Conservation (phyloP, 2,888 invertebrate genomes). For the Parelbella ahira region DNA sequence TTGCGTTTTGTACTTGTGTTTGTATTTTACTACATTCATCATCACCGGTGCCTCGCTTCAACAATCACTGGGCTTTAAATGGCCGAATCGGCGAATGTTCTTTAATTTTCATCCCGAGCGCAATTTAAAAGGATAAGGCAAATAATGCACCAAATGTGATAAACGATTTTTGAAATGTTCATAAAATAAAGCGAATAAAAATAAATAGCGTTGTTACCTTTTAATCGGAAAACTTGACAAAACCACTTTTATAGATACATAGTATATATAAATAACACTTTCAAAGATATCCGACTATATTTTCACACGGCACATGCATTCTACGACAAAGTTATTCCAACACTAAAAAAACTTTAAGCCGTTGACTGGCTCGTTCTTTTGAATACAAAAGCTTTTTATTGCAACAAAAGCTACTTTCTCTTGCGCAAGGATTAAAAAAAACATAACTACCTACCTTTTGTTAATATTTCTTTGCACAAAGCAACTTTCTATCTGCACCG, state of each 20-base stretch:
- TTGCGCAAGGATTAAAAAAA: constrained; percentile 62
- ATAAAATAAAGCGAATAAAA: constrained; percentile 4
- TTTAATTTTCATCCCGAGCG: too few relatives aligned
- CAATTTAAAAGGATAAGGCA: constrained; percentile 13
- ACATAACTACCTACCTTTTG: constrained; percentile 46
- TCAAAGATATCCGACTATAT: constrained; percentile 15
- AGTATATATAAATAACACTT: constrained; percentile 16
- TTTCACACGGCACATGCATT: constrained; percentile 53
- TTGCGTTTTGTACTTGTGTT: constrained; percentile 55
- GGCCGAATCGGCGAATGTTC: constrained; percentile 6
- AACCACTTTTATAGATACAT: too few relatives aligned
- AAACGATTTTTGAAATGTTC: too few relatives aligned
- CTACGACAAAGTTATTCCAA: constrained; percentile 53
- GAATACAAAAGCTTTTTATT: constrained; percentile 62
- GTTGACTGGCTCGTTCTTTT: constrained; percentile 52
- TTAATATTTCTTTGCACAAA: constrained; percentile 47
- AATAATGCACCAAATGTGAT: too few relatives aligned
- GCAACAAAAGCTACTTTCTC: constrained; percentile 68
- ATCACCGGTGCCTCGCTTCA: constrained; percentile 36
- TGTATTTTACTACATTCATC: constrained; percentile 56
- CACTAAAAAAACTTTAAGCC: constrained; percentile 67
- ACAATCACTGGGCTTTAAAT: constrained; percentile 16
- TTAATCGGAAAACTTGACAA: constrained; percentile 15
- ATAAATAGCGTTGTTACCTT: constrained; percentile 10
- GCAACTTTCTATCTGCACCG: constrained; percentile 64